phyloP scores from a whole-genome alignment of 2,113 vertebrate genomes.

The Xiphorhynchus elegans region DNA sequence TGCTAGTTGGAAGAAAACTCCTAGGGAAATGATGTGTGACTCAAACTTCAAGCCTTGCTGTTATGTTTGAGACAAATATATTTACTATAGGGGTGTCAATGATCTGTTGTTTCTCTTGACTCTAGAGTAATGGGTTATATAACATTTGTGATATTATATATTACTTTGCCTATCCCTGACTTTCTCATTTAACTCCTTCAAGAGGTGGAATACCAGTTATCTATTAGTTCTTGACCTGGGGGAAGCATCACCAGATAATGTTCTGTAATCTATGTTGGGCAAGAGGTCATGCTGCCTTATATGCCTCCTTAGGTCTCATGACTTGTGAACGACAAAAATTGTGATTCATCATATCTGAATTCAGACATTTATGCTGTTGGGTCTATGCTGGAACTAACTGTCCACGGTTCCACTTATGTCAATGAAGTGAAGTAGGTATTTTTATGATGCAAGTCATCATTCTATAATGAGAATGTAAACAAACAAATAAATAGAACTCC shows the following conservation, averaged over 20 bases:
- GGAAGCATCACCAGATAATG: neutral
- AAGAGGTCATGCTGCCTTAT: neutral
- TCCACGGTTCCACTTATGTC: accelerated
- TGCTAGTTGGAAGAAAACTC: neutral
- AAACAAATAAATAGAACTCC: neutral
- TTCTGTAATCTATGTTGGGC: neutral
- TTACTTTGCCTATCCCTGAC: neutral
- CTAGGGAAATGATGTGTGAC: neutral
- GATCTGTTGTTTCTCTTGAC: neutral
- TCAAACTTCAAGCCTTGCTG: neutral
- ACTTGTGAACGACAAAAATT: neutral
- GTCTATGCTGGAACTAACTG: neutral
- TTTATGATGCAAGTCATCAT: neutral
- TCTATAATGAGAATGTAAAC: neutral
- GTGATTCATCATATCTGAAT: neutral
- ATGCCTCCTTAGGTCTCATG: neutral
- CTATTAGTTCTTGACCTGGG: neutral
- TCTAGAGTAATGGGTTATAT: neutral
- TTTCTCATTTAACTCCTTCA: neutral
- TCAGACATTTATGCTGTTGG: neutral
- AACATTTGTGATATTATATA: neutral
- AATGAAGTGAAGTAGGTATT: neutral
- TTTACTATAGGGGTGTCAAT: neutral
- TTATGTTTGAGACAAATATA: neutral
- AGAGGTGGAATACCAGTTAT: neutral